Evolutionary conservation across 2,888 invertebrate species (phyloP).

Genomic region (Craniophora ligustri): DNA sequence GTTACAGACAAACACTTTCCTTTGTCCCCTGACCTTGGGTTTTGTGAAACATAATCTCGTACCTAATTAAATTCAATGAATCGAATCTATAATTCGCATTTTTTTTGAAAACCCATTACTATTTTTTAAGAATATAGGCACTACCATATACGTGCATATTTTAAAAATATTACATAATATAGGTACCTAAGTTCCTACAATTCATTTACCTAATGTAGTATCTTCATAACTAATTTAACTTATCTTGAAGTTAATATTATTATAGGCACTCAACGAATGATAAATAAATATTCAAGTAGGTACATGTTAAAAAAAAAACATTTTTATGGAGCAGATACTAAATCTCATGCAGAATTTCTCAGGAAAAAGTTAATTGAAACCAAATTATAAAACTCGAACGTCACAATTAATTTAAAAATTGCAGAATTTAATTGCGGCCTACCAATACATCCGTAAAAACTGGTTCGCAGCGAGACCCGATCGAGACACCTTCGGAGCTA

Average conservation of each 20-base stretch:
- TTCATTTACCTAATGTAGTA: too few relatives aligned
- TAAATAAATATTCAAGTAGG: conserved; percentile 1
- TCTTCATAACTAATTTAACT: too few relatives aligned
- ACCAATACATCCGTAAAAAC: conserved; percentile 69
- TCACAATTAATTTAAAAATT: conserved; percentile 57
- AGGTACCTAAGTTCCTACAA: too few relatives aligned
- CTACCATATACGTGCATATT: too few relatives aligned
- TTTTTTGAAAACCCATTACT: too few relatives aligned
- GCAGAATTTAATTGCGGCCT: conserved; percentile 65
- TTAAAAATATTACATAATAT: too few relatives aligned
- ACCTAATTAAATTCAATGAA: too few relatives aligned
- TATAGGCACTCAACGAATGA: not conserved
- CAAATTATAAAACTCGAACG: conserved; percentile 51
- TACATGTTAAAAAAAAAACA: conserved; percentile 8
- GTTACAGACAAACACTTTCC: not conserved
- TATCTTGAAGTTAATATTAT: too few relatives aligned
- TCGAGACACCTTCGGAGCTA: conserved; percentile 69
- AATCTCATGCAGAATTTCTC: conserved; percentile 24
- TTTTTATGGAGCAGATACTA: conserved; percentile 25
- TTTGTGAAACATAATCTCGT: not conserved
- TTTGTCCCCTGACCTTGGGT: not conserved
- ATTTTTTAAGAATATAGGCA: too few relatives aligned
- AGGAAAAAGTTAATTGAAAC: conserved; percentile 47
- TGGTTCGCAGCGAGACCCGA: conserved; percentile 66
- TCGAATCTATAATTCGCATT: too few relatives aligned